Evolutionary conservation across 2,797 vertebrate species (phyloP).

Genomic region (Chromis chromis): DNA sequence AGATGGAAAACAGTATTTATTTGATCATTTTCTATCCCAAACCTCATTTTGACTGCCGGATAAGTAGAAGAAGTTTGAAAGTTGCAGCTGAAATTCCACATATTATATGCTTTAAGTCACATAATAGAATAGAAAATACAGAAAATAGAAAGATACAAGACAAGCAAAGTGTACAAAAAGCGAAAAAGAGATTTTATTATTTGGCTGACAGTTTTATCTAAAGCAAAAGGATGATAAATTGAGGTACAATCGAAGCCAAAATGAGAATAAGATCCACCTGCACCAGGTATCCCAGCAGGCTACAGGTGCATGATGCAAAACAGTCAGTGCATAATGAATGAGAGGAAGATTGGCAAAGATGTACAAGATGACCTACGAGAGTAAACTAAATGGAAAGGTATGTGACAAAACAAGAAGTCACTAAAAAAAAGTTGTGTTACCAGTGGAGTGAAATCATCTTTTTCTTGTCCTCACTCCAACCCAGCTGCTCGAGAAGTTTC

Average conservation of each 20-base stretch:
- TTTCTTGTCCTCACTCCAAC: background rate
- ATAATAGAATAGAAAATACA: no score
- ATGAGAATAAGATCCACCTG: background rate
- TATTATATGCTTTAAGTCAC: no score
- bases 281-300: background rate
- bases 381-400: background rate
- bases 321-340: background rate
- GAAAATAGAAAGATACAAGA: no score
- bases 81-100: no score
- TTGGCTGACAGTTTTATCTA: background rate
- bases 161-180: background rate
- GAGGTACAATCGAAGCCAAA: background rate
- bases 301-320: slow-evolving; percentile 16
- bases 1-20: background rate
- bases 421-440: background rate
- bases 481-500: slow-evolving; percentile 30
- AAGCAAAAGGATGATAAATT: background rate
- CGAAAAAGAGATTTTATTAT: background rate
- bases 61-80: no score
- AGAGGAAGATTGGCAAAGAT: background rate
- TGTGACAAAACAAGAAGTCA: background rate
- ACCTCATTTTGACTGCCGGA: no score
- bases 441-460: slow-evolving; percentile 1
- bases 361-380: background rate
- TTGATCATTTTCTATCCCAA: no score